Evolutionary conservation across 2,797 vertebrate species (phyloP).

Genomic region (Rhinatrema bivittatum): DNA sequence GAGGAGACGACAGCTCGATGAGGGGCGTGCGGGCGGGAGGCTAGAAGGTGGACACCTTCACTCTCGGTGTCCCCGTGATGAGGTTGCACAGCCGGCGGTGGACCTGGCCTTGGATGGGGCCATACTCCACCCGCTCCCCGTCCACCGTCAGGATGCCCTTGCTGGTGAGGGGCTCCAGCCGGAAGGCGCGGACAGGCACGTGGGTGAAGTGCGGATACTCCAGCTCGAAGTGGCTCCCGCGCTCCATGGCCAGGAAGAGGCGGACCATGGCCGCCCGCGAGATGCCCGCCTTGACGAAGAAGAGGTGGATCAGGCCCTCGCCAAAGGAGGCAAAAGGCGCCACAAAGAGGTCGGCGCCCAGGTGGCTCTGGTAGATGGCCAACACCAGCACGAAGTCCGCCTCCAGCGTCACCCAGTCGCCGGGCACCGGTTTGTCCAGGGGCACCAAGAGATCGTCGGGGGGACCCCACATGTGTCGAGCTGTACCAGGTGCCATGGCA

Average conservation of each 20-base stretch:
- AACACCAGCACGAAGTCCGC: slow-evolving; percentile 82
- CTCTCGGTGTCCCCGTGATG: slow-evolving; percentile 21
- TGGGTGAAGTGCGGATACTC: slow-evolving; percentile 73
- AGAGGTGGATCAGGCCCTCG: slow-evolving; percentile 81
- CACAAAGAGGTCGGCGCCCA: slow-evolving; percentile 78
- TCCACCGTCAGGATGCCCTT: slow-evolving; percentile 84
- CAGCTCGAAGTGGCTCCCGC: slow-evolving; percentile 70
- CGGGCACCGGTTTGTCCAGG: slow-evolving; percentile 72
- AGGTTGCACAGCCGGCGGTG: slow-evolving; percentile 31
- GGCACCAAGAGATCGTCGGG: slow-evolving; percentile 70
- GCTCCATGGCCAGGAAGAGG: slow-evolving; percentile 83
- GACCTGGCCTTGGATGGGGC: slow-evolving; percentile 83
- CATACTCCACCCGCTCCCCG: slow-evolving; percentile 82
- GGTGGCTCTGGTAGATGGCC: slow-evolving; percentile 77
- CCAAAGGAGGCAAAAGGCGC: slow-evolving; percentile 75
- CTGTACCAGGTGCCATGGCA: not conserved
- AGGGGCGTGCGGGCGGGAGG: too few species aligned
- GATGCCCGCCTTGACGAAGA: slow-evolving; percentile 75
- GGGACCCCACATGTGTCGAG: slow-evolving; percentile 22
- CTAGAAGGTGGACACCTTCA: slow-evolving; percentile 5
- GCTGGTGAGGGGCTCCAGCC: slow-evolving; percentile 76
- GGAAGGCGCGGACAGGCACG: slow-evolving; percentile 73
- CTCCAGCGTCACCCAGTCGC: slow-evolving; percentile 79
- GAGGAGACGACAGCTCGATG: too few species aligned
- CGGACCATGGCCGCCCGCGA: slow-evolving; percentile 75